Evolutionary conservation across 35 echinoderm and acorn worm species (phyloP).

Genomic region (Chiridota heheva): DNA sequence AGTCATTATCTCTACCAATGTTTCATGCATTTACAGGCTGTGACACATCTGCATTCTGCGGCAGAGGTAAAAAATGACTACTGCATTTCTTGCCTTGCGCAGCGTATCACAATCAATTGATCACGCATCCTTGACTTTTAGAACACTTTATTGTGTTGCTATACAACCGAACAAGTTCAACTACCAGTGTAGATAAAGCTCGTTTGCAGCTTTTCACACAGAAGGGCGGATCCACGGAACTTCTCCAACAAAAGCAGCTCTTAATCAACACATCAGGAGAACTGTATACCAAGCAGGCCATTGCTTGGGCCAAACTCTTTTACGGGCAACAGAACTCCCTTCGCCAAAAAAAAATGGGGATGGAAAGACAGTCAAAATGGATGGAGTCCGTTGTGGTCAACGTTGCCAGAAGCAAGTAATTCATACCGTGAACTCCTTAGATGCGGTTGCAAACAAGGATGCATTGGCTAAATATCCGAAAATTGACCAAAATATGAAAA

Average conservation of each 20-base stretch:
- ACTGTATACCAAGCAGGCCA: neutral
- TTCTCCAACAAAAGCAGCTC: conserved; percentile 26
- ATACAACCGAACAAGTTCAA: neutral
- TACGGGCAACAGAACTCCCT: too few species aligned
- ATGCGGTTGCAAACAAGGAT: too few species aligned
- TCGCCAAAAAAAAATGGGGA: too few species aligned
- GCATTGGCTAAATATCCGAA: too few species aligned
- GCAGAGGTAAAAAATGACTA: conserved; percentile 10
- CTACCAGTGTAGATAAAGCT: neutral
- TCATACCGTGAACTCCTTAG: too few species aligned
- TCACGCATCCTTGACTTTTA: neutral
- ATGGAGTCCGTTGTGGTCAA: too few species aligned
- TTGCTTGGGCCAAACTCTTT: conserved; percentile 1
- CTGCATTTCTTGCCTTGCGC: neutral
- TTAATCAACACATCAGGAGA: conserved; percentile 11
- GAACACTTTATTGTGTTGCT: conserved; percentile 8
- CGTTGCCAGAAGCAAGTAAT: too few species aligned
- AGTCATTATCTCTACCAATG: conserved; percentile 1
- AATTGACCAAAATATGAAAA: too few species aligned
- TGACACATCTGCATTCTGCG: conserved; percentile 23
- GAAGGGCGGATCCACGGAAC: conserved; percentile 4
- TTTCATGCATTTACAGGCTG: conserved; percentile 56
- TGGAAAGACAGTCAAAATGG: too few species aligned
- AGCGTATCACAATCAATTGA: neutral
- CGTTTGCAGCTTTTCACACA: conserved; percentile 10